Conservation (phyloP, 2,888 invertebrate genomes). For the Volucella inanis region DNA sequence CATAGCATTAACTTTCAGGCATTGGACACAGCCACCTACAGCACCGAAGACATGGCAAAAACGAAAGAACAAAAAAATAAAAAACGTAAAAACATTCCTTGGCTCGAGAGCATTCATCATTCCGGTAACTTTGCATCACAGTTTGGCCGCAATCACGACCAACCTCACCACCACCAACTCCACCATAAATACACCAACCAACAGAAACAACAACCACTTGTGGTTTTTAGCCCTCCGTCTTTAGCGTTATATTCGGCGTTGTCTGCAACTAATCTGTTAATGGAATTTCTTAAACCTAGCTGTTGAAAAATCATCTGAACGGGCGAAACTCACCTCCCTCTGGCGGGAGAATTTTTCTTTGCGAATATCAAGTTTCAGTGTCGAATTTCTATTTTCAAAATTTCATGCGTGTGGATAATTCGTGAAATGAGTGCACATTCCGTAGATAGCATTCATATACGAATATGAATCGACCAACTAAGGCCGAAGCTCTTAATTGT, state of each 20-base stretch:
- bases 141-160: constrained; percentile 44
- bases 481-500: constrained; percentile 41
- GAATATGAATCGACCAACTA: neutral
- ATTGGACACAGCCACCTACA: constrained; percentile 10
- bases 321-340: constrained; percentile 41
- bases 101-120: constrained; percentile 42
- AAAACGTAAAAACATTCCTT: constrained; percentile 25
- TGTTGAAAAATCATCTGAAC: constrained; percentile 70
- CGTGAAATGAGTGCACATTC: constrained; percentile 8
- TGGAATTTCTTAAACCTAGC: constrained; percentile 58
- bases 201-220: constrained; percentile 47
- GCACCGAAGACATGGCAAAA: neutral
- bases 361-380: constrained; percentile 60
- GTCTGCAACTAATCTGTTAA: constrained; percentile 53
- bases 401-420: constrained; percentile 17
- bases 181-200: constrained; percentile 26
- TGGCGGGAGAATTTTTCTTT: constrained; percentile 12
- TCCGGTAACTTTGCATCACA: constrained; percentile 58
- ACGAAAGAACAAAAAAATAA: neutral
- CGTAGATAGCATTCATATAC: constrained; percentile 21
- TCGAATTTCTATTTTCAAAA: constrained; percentile 48
- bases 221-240: constrained; percentile 49
- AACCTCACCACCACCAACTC: constrained; percentile 15
- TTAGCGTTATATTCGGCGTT: constrained; percentile 36
- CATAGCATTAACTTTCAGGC: constrained; percentile 23